Evolutionary conservation across 2,797 vertebrate species (phyloP), one percentile per base, ranked within the genome.

Genomic region (Lemur catta): DNA sequence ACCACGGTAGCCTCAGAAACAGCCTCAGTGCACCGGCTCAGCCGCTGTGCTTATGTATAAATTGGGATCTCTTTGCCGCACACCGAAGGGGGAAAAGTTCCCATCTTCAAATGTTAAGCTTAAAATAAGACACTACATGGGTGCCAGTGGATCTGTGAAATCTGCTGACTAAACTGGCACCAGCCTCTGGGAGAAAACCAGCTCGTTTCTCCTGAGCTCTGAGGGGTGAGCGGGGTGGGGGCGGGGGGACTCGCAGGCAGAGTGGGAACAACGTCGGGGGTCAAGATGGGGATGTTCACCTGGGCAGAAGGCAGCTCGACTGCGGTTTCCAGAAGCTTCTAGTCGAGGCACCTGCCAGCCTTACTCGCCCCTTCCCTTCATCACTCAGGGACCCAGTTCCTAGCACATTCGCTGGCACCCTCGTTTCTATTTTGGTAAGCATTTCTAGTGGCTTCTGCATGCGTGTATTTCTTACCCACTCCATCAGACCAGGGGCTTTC

Each of bases 141-240:
- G 98, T 98, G 98, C 98, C 98, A 99, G 98, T 98, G 98, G 98
- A 98, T 99, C 98, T 99, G 98, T 99, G 98, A 99, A 98, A 98
- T 98, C 97, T 98, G 98, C 98, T 99, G 98, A 98, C 98, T 98
- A 98, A 98, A 98, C 98, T 99, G 98, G 98, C 98, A 98, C 96
- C 97, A 97, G 97, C 97, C 97, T 98, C 98, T 88, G 55, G 97
- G 98, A 98, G 98, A 97, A 97, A 98, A 98, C 97, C 98, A 98
- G 97, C 98, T 98, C 94, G 93, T 97, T 98, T 79, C 98, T 98
- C 94, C 61, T 14, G 76, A 89, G 97, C 93, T 92, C 84, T 33
- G 57, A 69, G 89, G 94, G 75, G 69, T 2, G 74, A 81, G 93
- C 50, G 35, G 52, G 72, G 61, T 11, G 50, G 78, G 80, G 92